These are phyloP conservation scores for Cantharis flavilabris DNA, from an alignment of 2,888 invertebrate genomes.

Conservation along the genomic window DNA sequence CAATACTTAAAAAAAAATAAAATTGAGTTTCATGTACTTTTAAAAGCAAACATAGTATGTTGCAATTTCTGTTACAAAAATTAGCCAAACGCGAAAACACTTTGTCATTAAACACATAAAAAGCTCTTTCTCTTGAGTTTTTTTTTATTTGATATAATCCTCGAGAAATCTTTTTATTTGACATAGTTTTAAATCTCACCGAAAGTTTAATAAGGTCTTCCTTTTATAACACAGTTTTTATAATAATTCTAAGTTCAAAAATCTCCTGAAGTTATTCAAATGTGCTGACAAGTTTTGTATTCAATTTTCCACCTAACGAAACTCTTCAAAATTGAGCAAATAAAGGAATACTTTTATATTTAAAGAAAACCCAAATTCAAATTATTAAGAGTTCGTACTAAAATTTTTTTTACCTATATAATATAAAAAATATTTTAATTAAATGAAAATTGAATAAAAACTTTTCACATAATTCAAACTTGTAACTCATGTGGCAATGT, in stretches of 20 bases:
- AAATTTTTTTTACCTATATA: not conserved
- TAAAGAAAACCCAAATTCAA: not conserved
- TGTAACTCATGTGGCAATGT: not conserved
- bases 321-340: not conserved
- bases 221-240: not conserved
- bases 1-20: not conserved
- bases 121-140: too few relatives aligned
- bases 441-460: not conserved
- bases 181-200: not conserved
- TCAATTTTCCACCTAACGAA: not conserved
- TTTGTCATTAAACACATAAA: not conserved
- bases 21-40: not conserved
- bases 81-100: not conserved
- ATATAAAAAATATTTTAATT: not conserved
- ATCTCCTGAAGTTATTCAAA: not conserved
- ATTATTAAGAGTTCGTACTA: not conserved
- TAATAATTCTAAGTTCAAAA: not conserved
- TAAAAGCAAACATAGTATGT: not conserved
- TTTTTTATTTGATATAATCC: not conserved
- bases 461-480: not conserved
- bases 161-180: not conserved
- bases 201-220: not conserved
- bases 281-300: not conserved
- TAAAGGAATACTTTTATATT: not conserved
- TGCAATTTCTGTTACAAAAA: not conserved